phyloP scores from a whole-genome alignment of 1,140 invertebrate species.

The Dinoponera quadriceps region DNA sequence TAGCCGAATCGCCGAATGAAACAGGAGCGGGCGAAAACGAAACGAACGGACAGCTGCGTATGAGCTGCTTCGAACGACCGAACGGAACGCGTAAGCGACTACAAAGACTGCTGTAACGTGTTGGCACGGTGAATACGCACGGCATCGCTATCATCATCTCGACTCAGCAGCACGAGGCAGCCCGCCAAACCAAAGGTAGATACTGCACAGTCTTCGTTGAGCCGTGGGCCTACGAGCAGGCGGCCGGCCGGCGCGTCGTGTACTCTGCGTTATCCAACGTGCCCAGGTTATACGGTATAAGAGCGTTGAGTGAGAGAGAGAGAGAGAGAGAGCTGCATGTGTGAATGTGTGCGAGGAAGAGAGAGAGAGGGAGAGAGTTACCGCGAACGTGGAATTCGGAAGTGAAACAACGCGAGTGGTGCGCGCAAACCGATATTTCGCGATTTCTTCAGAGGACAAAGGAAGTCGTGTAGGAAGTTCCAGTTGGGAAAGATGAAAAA shows the following conservation, averaged over 20 bases:
- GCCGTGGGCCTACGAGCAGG: conserved; percentile 32
- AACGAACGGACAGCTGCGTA: conserved; percentile 83
- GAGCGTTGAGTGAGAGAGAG: conserved; percentile 64
- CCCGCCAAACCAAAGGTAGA: conserved; percentile 84
- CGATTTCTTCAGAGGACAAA: conserved; percentile 27
- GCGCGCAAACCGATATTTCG: conserved; percentile 28
- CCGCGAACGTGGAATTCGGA: not conserved
- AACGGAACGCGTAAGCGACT: conserved; percentile 64
- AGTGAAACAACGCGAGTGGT: conserved; percentile 23
- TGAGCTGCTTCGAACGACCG: conserved; percentile 72
- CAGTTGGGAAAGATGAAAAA: no score
- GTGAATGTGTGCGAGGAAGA: conserved; percentile 1
- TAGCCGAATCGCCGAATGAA: conserved; percentile 72
- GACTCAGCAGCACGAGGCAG: conserved; percentile 84
- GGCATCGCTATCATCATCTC: conserved; percentile 76
- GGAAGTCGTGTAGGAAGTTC: not conserved
- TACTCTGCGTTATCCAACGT: conserved; percentile 29
- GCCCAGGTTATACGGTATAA: conserved; percentile 21
- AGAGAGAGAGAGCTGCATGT: conserved; percentile 15
- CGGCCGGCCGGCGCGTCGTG: conserved; percentile 6
- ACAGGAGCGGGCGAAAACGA: conserved; percentile 74
- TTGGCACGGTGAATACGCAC: conserved; percentile 82
- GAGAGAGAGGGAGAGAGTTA: not conserved
- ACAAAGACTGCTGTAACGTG: conserved; percentile 83
- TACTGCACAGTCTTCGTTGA: conserved; percentile 63